Base-by-base conservation (phyloP, 2,113 vertebrate genomes). In the Stigmatopora nigra region DNA sequence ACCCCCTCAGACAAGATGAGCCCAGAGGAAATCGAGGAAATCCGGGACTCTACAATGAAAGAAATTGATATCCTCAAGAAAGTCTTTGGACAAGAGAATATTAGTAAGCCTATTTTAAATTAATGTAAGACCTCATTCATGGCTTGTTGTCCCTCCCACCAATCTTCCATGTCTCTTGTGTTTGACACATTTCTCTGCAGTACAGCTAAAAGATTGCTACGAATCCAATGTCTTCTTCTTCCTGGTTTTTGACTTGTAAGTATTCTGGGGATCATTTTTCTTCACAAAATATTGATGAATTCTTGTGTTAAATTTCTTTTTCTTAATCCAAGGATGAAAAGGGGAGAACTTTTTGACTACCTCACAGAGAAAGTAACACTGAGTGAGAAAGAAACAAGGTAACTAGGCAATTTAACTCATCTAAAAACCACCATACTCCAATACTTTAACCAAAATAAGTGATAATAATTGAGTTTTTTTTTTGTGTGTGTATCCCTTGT, bases 381-480 rank as follows among this genome's bases (percentile, higher is more conserved):
- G 70, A 96, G 93, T 0, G 96, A 98, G 83, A 98, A 97, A 80
- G 95, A 99, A 88, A 96, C 95, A 70, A 94, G 97, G 97, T 98
- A 75, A 64, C 79, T 61, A 3, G 61, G 38, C 0, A 11, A 19
- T 12, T 41, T 36, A 4, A 3, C 5, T 0, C 17, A 44, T 25
- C 16, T 20, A 22, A 22, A 53, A 56, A 25, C 22, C 13, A 49
- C 5, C 22, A 0, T 0, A 4, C 36, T 47, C 8, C 22, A 44
- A 13, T 45, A 70, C 58, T 7, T 60, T 38, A 45, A 15, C 19
- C 59, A 14, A 15, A 13, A 45, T 5, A 62, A 36, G n/a, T 35
- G 1, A 11, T 45, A 6, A 52, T 25, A 31, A 31, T 31, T 31
- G 48, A 35, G 13, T 59, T 68, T 52, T 14, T 63, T 15, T n/a